Evolutionary conservation across 2,797 vertebrate genomes (phyloP), one percentile per base, ranked within the genome.

Genomic region (Sebastes trivittatus): DNA sequence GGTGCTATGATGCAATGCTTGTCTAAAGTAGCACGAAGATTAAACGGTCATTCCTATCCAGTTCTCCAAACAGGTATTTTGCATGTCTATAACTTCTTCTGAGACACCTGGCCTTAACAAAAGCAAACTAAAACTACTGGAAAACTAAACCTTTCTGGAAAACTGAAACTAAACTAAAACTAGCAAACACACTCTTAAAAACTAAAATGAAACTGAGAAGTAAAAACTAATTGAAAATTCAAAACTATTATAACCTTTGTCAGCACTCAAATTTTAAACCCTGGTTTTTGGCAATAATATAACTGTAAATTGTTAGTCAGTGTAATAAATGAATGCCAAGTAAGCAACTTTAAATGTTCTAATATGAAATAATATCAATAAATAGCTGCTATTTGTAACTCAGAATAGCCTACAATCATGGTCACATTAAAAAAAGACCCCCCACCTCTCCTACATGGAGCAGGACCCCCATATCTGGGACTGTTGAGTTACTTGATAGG

Each of bases 231-330:
- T 14, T 42, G 38, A 42, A 42, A 42, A 42, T 42, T 0, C 42
- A 0, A 46, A 46, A 46, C 42, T 46, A 36, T 36, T 46, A 46
- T 46, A 42, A 42, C 6, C 38, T 42, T 42, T 11, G 54, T 25
- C 54, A 6, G 11, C 22, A 56, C 54, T 0, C 54, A 56, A 0
- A 56, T 25, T 52, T n/a, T n/a, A 52, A 52, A 52, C 0, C 0
- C 7, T 52, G 20, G 1, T 55, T 55, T 11, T 23, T 22, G 54
- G 22, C n/a, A 56, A 56, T 56, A 56, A 25, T 25, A 25, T 16
- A 56, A 56, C 22, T 56, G 54, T 56, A 25, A 56, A 29, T 52
- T 52, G 8, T n/a, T 46, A 65, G 1, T 49, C 18, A 2, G 25
- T 6, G 1, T 20, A 20, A 30, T 67, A 49, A 25, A 67, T n/a